Evolutionary conservation across 2,888 invertebrate genomes (phyloP), one percentile per base, ranked within the genome.

Genomic region (Lydus trimaculatus): DNA sequence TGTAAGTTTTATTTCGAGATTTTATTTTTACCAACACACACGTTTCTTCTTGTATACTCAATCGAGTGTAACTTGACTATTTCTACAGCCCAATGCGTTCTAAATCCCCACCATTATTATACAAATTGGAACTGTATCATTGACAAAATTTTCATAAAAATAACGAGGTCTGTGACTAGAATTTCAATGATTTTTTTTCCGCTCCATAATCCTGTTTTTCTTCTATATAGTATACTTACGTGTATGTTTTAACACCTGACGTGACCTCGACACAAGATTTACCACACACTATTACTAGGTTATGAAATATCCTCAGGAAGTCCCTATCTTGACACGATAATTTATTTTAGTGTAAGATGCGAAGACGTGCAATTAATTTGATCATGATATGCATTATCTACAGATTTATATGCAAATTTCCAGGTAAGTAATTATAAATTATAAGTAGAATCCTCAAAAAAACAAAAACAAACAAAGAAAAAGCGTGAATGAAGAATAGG

Each of bases 251-350:
- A 52, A 52, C 52, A 52, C 52, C 23, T 52, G 25, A 25, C 15
- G 52, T 25, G 52, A 52, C 52, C 52, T 52, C 52, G 13, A 52
- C 25, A 11, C 4, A 52, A 13, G 13, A 52, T 52, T 52, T n/a
- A 43, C 43, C 13, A 23, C 17, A 31, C n/a, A n/a, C n/a, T n/a
- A n/a, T n/a, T n/a, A n/a, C 25, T 52, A 52, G 52, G 25, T 68
- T 64, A 68, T 56, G 68, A 68, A 65, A 65, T 60, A 61, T 65
- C 65, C 65, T 28, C 63, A 69, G 69, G 69, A 69, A 69, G 65
- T 65, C 25, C 52, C 20, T 43, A 43, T 43, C 48, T 11, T 48
- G 7, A 20, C 20, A 52, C 31, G 56, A 58, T 64, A 64, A 68
- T 64, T 61, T 64, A 61, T 64, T 64, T 68, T 36, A 48, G 62